Evolutionary conservation across 2,888 invertebrate genomes (phyloP).

Genomic region (Apamea anceps): DNA sequence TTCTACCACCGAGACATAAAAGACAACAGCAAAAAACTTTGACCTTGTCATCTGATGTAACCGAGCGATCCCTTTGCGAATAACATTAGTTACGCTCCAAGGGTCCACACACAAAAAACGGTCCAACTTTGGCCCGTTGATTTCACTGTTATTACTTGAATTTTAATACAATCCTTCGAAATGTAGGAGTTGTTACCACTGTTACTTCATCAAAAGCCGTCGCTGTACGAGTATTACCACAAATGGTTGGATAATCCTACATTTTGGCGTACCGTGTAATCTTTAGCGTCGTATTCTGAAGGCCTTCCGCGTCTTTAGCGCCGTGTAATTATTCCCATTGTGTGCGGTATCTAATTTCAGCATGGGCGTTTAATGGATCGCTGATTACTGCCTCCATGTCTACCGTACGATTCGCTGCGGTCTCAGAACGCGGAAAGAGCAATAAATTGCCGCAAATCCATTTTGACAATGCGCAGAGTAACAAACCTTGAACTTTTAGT

Average conservation of each 20-base stretch:
- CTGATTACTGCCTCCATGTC: slow-evolving; percentile 73
- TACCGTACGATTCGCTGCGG: slow-evolving; percentile 76
- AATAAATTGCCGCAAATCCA: slow-evolving; percentile 73
- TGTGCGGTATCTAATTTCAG: slow-evolving; percentile 78
- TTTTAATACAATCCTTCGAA: slow-evolving; percentile 38
- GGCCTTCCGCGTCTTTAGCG: slow-evolving; percentile 74
- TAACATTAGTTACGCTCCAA: slow-evolving; percentile 70
- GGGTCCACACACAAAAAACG: slow-evolving; percentile 47
- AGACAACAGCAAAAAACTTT: slow-evolving; percentile 56
- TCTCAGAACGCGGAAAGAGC: slow-evolving; percentile 78
- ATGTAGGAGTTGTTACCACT: slow-evolving; percentile 5
- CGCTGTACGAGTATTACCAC: slow-evolving; percentile 30
- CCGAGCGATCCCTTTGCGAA: slow-evolving; percentile 68
- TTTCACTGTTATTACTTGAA: slow-evolving; percentile 33
- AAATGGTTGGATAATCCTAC: slow-evolving; percentile 63
- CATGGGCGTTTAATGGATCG: slow-evolving; percentile 83
- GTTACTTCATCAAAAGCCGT: neutral
- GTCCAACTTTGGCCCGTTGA: slow-evolving; percentile 40
- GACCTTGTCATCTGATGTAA: slow-evolving; percentile 73
- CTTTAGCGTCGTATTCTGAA: slow-evolving; percentile 64
- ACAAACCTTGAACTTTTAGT: slow-evolving; percentile 80
- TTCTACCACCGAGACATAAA: slow-evolving; percentile 44
- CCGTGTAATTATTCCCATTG: slow-evolving; percentile 76
- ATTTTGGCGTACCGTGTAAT: slow-evolving; percentile 72
- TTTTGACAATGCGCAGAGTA: slow-evolving; percentile 73